Evolutionary conservation across 2,888 invertebrate species (phyloP).

Genomic region (Falcaria lacertinaria): DNA sequence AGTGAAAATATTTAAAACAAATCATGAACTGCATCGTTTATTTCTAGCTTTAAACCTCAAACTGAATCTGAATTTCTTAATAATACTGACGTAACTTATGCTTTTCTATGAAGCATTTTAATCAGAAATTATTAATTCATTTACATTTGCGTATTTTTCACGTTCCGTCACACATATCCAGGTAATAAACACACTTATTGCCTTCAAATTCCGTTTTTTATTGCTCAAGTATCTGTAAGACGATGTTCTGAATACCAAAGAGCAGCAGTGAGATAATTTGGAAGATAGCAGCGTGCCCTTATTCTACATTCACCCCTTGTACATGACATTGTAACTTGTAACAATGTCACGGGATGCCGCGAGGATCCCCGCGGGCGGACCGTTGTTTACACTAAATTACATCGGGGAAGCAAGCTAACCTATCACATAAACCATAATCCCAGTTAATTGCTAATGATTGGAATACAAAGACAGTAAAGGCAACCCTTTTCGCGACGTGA

Average conservation of each 20-base stretch:
- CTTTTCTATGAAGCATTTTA: no score
- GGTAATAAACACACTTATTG: not conserved
- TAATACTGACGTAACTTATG: no score
- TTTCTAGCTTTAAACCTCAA: no score
- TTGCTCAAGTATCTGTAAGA: not conserved
- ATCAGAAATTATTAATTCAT: not conserved
- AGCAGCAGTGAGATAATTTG: slow-evolving; percentile 38
- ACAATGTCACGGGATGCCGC: slow-evolving; percentile 35
- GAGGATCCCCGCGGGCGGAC: slow-evolving; percentile 32
- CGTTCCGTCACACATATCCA: not conserved
- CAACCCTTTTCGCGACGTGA: not conserved
- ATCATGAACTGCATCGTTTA: no score
- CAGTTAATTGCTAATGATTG: not conserved
- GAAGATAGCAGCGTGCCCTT: slow-evolving; percentile 40
- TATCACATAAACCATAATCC: slow-evolving; percentile 4
- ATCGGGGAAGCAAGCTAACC: slow-evolving; percentile 19
- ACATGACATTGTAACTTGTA: no score
- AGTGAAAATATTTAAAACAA: no score
- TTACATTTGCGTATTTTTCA: not conserved
- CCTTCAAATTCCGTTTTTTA: slow-evolving; percentile 3
- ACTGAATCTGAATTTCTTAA: no score
- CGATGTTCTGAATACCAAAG: slow-evolving; percentile 22
- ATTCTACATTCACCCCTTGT: slow-evolving; percentile 43
- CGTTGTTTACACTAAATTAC: slow-evolving; percentile 49
- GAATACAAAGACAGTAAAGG: not conserved